Evolutionary conservation across 2,888 invertebrate genomes (phyloP), one percentile per base, ranked within the genome.

Genomic region (Exocentrus adspersus): DNA sequence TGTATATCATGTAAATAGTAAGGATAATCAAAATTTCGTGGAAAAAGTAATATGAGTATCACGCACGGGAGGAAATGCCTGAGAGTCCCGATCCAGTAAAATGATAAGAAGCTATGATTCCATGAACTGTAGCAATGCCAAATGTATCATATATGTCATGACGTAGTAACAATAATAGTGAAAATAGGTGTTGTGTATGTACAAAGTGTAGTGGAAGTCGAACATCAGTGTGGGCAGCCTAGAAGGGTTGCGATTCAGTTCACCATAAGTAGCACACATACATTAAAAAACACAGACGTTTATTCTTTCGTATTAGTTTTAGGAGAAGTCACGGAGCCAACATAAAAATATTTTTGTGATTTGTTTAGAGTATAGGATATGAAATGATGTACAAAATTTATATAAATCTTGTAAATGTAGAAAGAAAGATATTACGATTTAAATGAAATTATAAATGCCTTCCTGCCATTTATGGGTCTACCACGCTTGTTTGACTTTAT

Each of bases 391-490:
- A 84, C 84, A 84, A 85, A 84, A 84, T 84, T 84, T 83, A 84
- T 83, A 82, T 83, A 77, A 79, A 76, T 73, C 80, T 79, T 82
- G 81, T 82, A 82, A 80, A 81, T 82, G 81, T 83, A 81, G 81
- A 81, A 74, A 74, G 74, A 76, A 75, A 78, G 81, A 37, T 81
- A 82, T 84, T 83, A 79, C 75, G 67, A 79, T 79, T 79, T 77
- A 80, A 82, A 84, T 81, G 80, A 75, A 77, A 81, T 79, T 71
- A 83, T 79, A 79, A 86, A 86, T 87, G 87, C 87, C 87, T 87
- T 87, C 87, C 87, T 87, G 87, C 87, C 87, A 86, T 82, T 79
- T 82, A 78, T 84, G 86, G 87, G 87, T 87, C 84, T 86, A 85
- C 87, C 86, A 85, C 72, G 68, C 71, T 73, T 68, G 72, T 79